Evolutionary conservation across 2,888 invertebrate genomes (phyloP).

Genomic region (Psylliodes chrysocephalus): DNA sequence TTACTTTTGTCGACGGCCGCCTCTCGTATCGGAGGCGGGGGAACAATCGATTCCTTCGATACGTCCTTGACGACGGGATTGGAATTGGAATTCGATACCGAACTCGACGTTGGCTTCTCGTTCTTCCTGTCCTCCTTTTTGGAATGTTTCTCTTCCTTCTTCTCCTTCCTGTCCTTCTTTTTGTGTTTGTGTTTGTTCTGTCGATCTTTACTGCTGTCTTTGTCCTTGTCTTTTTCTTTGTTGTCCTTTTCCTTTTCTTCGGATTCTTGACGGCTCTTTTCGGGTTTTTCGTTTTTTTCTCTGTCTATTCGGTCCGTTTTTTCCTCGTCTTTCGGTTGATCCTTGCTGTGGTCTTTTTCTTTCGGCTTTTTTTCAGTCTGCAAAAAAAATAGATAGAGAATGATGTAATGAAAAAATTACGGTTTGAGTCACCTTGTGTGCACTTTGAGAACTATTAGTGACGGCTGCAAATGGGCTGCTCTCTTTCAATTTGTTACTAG

Average conservation of each 20-base stretch:
- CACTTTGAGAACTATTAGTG: slow-evolving; percentile 35
- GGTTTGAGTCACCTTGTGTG: slow-evolving; percentile 38
- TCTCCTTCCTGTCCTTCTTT: slow-evolving; percentile 66
- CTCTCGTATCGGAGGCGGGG: slow-evolving; percentile 16
- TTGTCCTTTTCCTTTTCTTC: slow-evolving; percentile 39
- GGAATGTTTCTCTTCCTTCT: slow-evolving; percentile 69
- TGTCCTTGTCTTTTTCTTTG: slow-evolving; percentile 1
- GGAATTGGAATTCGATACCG: slow-evolving; percentile 4
- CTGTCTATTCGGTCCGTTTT: slow-evolving; percentile 40
- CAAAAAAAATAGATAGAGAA: too few species aligned
- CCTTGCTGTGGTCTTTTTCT: slow-evolving; percentile 64
- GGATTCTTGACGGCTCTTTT: slow-evolving; percentile 56
- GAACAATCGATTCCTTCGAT: slow-evolving; percentile 24
- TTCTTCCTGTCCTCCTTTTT: slow-evolving; percentile 48
- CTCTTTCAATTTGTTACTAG: slow-evolving; percentile 41
- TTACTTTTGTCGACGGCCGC: slow-evolving; percentile 50
- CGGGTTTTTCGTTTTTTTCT: slow-evolving; percentile 54
- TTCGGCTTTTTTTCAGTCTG: slow-evolving; percentile 69
- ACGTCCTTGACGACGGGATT: too few species aligned
- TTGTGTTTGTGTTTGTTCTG: slow-evolving; percentile 67
- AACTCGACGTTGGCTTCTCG: slow-evolving; percentile 37
- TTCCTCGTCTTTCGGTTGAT: slow-evolving; percentile 56
- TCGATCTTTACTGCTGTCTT: slow-evolving; percentile 55
- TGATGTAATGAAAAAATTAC: too few species aligned
- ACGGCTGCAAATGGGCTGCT: slow-evolving; percentile 36